Base-by-base conservation (phyloP, 2,797 vertebrate species). In the Urocyon cinereoargenteus region DNA sequence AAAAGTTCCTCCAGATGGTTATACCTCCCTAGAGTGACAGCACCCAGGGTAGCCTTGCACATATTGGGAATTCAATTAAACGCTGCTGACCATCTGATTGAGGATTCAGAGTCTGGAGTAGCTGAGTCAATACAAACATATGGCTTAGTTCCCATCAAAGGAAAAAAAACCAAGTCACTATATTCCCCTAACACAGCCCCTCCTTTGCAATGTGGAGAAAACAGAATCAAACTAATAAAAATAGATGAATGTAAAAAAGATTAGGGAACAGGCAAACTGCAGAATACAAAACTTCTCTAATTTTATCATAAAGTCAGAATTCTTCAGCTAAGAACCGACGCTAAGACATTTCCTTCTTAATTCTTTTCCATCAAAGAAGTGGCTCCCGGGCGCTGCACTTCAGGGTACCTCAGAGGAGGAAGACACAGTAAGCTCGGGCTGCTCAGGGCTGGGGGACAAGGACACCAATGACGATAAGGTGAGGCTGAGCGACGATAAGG, bases 61-160 rank as follows among this genome's bases (percentile, higher is more conserved):
- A 97, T 96, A 97, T 89, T 95, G 97, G 96, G 85, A 95, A 97
- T 97, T 98, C 97, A 98, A 86, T 97, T 97, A 97, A 97, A 97
- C 55, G 53, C 62, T 68, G 61, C 86, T 98, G 97, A 97, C 97
- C 97, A 96, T 94, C 93, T 97, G 96, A 98, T n/a, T 92, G 96
- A 96, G 93, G 92, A 97, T 94, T 94, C 97, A 86, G 77, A 97
- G 94, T 62, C 83, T 97, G 87, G 88, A 98, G 96, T 92, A 96
- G 82, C 92, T 97, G 88, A 95, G 90, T 97, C 96, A 97, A 73
- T 79, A 96, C n/a, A 97, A 98, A 97, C 98, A 98, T 94, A 98
- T 94, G 97, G 97, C 90, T 94, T 77, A 45, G 81, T 77, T 97
- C 92, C 91, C 90, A 97, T 70, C 84, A 92, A 86, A 96, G 66